Evolutionary conservation across 2,888 invertebrate species (phyloP).

Genomic region (Pedicia rivosa): DNA sequence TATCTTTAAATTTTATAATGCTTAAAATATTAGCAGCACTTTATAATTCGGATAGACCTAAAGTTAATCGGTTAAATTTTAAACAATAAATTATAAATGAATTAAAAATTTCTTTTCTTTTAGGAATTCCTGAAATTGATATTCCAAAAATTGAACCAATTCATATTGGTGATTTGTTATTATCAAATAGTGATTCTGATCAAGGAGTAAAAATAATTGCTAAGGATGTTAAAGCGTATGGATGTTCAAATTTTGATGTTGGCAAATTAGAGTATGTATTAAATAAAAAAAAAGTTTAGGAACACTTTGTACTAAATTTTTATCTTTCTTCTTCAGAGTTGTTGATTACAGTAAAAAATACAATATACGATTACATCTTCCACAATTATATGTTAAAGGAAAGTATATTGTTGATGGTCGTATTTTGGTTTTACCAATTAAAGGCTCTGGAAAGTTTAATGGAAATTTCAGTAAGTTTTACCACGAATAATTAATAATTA

Average conservation of each 20-base stretch:
- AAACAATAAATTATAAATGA: too few species aligned
- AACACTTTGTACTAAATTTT: not conserved
- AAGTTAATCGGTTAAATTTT: too few species aligned
- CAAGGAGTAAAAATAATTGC: conserved; percentile 8
- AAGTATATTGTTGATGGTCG: conserved; percentile 36
- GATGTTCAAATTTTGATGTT: conserved; percentile 7
- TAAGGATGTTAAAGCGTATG: conserved; percentile 9
- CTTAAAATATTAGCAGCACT: too few species aligned
- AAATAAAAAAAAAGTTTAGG: not conserved
- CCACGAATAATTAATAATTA: not conserved
- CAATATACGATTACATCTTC: conserved; percentile 32
- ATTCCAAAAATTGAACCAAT: conserved; percentile 46
- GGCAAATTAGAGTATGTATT: conserved; percentile 6
- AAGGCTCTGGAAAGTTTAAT: conserved; percentile 35
- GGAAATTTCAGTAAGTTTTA: conserved; percentile 36
- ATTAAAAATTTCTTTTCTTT: too few species aligned
- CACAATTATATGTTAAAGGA: conserved; percentile 34
- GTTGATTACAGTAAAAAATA: conserved; percentile 26
- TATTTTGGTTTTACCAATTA: conserved; percentile 35
- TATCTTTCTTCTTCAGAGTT: conserved; percentile 19
- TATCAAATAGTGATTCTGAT: conserved; percentile 5
- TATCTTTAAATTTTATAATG: too few species aligned
- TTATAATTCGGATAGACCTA: too few species aligned
- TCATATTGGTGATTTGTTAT: conserved; percentile 7
- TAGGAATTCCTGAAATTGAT: conserved; percentile 43